A percentile compares a stretch with the other conserved stretches of the same genome.
These are phyloP conservation scores for Scelioninae gen. 2 DNA, from an alignment of 2,888 invertebrate genomes.

Conservation along the genomic window DNA sequence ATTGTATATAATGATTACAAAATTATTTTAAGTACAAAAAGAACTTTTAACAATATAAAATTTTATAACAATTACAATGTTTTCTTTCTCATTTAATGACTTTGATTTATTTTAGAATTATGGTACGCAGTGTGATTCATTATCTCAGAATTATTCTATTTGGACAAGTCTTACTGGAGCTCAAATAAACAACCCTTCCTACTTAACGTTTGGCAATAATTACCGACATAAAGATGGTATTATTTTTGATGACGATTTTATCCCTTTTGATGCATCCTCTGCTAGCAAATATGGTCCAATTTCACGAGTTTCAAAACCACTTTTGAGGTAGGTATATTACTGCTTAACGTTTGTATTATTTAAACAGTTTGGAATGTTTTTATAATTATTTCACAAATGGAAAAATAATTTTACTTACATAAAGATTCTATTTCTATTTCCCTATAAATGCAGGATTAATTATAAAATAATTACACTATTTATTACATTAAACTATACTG, in stretches of 20 bases:
- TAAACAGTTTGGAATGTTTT: too few species aligned
- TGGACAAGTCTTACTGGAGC: conserved; percentile 70
- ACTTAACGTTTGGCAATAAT: conserved; percentile 70
- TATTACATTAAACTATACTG: too few species aligned
- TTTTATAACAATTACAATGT: not conserved
- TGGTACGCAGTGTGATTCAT: conserved; percentile 68
- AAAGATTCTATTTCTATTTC: too few species aligned
- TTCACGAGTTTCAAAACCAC: conserved; percentile 75
- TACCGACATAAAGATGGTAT: conserved; percentile 78
- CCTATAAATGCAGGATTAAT: too few species aligned
- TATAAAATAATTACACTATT: too few species aligned
- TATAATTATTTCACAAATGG: too few species aligned
- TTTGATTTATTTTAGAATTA: conserved; percentile 64
- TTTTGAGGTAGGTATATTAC: conserved; percentile 66
- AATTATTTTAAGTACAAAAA: too few species aligned
- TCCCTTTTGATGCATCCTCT: conserved; percentile 81
- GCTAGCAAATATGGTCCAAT: conserved; percentile 84
- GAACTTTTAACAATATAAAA: too few species aligned
- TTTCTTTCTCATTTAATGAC: conserved; percentile 4
- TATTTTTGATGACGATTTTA: conserved; percentile 80
- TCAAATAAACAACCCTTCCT: conserved; percentile 66
- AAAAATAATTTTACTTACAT: too few species aligned
- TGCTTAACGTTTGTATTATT: too few species aligned
- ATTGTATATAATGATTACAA: too few species aligned
- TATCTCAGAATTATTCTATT: conserved; percentile 71